Conservation (phyloP, 2,113 vertebrate species). For the Mus pahari region DNA sequence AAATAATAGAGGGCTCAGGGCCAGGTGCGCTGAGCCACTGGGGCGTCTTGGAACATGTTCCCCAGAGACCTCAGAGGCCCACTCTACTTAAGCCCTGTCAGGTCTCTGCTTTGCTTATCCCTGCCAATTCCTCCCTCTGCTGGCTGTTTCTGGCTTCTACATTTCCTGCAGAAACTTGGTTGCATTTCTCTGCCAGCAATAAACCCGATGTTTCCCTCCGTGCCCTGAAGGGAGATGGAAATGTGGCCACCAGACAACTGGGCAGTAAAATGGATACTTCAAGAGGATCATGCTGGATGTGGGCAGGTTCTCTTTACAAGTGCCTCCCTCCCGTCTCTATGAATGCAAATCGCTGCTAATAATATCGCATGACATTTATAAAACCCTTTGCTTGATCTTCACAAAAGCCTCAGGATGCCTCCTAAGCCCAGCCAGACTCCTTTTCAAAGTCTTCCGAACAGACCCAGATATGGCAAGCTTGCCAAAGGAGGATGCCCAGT, state of each 20-base stretch:
- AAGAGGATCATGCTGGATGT: fast-evolving
- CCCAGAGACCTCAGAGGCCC: too few relatives aligned
- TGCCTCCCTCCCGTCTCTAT: not conserved
- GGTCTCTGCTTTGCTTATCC: not conserved
- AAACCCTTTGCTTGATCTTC: constrained; percentile 5
- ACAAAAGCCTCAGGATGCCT: not conserved
- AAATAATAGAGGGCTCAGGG: too few relatives aligned
- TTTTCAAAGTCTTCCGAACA: not conserved
- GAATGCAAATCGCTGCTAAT: constrained; percentile 1
- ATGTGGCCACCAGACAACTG: too few relatives aligned
- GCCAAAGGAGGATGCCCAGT: not conserved
- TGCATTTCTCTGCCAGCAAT: not conserved
- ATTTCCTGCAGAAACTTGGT: not conserved
- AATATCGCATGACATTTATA: not conserved
- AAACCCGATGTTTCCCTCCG: not conserved
- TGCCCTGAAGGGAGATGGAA: not conserved
- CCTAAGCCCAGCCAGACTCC: not conserved
- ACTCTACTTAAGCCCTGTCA: not conserved
- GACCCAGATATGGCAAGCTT: not conserved
- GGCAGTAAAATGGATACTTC: not conserved
- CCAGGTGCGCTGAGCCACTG: not conserved
- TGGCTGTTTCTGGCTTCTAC: not conserved
- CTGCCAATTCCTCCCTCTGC: constrained; percentile 42
- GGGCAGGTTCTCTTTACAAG: not conserved
- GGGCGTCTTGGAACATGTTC: not conserved